A percentile compares a stretch with the other conserved stretches of the same genome.
phyloP scores from a whole-genome alignment of 2,888 invertebrate genomes.

The Trichacis sp. region DNA sequence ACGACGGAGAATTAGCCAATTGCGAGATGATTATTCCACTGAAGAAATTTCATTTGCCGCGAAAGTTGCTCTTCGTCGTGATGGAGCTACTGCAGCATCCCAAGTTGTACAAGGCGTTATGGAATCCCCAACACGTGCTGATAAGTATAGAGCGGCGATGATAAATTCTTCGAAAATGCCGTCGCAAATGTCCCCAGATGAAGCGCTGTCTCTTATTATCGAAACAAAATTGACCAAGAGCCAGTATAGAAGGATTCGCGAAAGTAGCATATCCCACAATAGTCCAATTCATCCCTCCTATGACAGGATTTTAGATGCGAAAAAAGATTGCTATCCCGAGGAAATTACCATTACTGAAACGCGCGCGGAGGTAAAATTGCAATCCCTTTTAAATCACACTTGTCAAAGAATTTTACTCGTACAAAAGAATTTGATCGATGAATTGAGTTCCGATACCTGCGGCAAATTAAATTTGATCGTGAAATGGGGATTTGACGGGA shows the following conservation, averaged over 20 bases:
- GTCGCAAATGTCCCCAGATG: neutral
- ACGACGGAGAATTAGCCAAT: neutral
- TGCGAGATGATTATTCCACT: neutral
- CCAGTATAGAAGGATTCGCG: neutral
- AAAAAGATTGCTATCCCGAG: constrained; percentile 42
- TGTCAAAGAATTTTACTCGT: constrained; percentile 3
- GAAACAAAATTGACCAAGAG: neutral
- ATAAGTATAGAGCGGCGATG: neutral
- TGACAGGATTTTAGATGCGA: constrained; percentile 21
- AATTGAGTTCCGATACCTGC: neutral
- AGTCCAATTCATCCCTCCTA: neutral
- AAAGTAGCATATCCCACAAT: neutral
- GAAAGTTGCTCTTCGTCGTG: neutral
- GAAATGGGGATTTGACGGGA: too few species aligned
- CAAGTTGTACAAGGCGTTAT: neutral
- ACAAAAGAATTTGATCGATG: neutral
- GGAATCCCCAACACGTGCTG: constrained; percentile 1
- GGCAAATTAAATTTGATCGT: neutral
- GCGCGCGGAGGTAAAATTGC: constrained; percentile 41
- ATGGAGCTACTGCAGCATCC: neutral
- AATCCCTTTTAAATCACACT: constrained; percentile 40
- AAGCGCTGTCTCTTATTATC: neutral
- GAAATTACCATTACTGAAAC: constrained; percentile 33
- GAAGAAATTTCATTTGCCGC: neutral
- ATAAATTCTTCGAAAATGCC: neutral